Conservation (phyloP, 2,888 invertebrate species). For the Trachelus stipa region DNA sequence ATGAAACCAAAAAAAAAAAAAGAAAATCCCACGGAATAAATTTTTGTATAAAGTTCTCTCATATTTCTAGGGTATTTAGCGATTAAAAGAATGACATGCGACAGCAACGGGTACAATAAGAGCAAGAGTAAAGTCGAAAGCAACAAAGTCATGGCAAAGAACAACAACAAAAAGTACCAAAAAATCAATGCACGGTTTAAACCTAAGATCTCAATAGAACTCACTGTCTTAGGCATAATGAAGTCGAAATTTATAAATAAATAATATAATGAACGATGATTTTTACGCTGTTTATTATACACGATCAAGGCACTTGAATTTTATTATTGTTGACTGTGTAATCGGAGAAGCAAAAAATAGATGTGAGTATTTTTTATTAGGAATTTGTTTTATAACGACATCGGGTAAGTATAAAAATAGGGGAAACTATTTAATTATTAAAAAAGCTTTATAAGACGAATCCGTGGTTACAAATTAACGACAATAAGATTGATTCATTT, state of each 20-base stretch:
- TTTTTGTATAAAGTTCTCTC: slow-evolving; percentile 16
- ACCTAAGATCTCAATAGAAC: neutral
- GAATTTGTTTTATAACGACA: neutral
- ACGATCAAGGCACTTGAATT: neutral
- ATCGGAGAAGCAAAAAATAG: too few relatives aligned
- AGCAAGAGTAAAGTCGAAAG: neutral
- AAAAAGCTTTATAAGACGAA: neutral
- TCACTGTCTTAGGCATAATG: neutral
- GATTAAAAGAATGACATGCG: neutral
- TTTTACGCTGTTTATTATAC: neutral
- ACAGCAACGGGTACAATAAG: neutral
- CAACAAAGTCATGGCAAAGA: neutral
- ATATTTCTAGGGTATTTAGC: slow-evolving; percentile 10
- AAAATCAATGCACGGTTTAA: neutral
- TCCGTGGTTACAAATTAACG: neutral
- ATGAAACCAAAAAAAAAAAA: neutral
- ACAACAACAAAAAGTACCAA: neutral
- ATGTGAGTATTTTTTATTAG: too few relatives aligned
- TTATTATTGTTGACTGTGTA: neutral
- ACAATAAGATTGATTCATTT: neutral
- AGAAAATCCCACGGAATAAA: slow-evolving; percentile 12
- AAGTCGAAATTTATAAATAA: neutral
- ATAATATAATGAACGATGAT: neutral
- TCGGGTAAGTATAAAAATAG: neutral
- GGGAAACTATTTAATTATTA: neutral